Conservation (phyloP, 2,888 invertebrate species). For the Meteorus colon region DNA sequence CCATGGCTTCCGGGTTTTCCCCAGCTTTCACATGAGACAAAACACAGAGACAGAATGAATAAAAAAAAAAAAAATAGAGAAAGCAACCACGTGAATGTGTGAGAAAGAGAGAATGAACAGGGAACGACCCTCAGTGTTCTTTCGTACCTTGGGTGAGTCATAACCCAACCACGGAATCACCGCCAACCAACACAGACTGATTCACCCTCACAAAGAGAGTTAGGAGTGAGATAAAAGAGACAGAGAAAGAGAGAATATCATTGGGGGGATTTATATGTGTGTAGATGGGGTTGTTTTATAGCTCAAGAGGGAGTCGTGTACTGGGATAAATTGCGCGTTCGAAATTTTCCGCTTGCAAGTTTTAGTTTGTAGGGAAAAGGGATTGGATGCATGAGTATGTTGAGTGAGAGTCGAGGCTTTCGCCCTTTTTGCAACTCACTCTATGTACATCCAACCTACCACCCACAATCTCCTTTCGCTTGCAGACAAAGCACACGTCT, state of each 20-base stretch:
- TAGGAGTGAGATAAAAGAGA: slow-evolving; percentile 17
- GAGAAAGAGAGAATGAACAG: slow-evolving; percentile 6
- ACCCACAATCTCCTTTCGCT: slow-evolving; percentile 10
- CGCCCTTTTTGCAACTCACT: background rate
- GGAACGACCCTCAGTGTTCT: slow-evolving; percentile 37
- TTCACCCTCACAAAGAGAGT: slow-evolving; percentile 50
- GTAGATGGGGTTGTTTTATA: slow-evolving; percentile 28
- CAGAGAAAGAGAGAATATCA: slow-evolving; percentile 1
- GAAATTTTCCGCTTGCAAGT: slow-evolving; percentile 41
- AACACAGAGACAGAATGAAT: background rate
- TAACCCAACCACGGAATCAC: slow-evolving; percentile 54
- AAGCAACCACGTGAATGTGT: background rate
- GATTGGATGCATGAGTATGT: slow-evolving; percentile 5
- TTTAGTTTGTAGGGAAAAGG: background rate
- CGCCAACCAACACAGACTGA: slow-evolving; percentile 50
- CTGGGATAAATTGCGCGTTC: slow-evolving; percentile 44
- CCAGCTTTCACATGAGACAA: slow-evolving; percentile 14
- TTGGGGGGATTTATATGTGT: background rate
- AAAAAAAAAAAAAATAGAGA: background rate
- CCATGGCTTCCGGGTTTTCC: slow-evolving; percentile 29
- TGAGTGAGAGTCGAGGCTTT: background rate
- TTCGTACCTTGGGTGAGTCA: slow-evolving; percentile 52
- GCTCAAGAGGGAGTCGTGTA: slow-evolving; percentile 24
- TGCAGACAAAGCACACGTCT: slow-evolving; percentile 38
- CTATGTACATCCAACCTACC: background rate